phyloP scores from a whole-genome alignment of 1,140 invertebrate genomes.

The Drosophila gunungcola region DNA sequence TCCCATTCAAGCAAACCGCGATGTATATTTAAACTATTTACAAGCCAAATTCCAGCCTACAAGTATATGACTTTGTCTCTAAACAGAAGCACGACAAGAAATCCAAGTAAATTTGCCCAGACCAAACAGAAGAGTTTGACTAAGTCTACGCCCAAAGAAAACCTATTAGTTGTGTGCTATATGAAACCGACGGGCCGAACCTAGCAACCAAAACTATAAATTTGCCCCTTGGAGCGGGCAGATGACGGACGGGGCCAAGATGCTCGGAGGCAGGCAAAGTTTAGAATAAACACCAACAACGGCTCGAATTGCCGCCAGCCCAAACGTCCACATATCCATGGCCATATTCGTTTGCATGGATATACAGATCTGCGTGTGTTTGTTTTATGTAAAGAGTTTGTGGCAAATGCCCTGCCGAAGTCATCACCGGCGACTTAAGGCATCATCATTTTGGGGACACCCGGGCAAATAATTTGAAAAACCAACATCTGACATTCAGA shows the following conservation, averaged over 20 bases:
- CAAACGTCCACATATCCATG: conserved; percentile 27
- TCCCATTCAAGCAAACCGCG: conserved; percentile 26
- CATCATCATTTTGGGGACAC: conserved; percentile 69
- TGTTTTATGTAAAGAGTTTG: conserved; percentile 9
- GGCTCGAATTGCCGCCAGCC: conserved; percentile 41
- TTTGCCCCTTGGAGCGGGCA: conserved; percentile 25
- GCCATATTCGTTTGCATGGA: not conserved
- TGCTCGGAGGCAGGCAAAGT: conserved; percentile 52
- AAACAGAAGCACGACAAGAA: conserved; percentile 12
- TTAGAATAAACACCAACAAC: conserved; percentile 67
- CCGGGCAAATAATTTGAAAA: conserved; percentile 78
- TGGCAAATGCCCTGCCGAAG: conserved; percentile 52
- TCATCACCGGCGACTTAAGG: conserved; percentile 52
- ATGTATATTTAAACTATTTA: conserved; percentile 44
- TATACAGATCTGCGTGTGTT: conserved; percentile 5
- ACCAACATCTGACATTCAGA: conserved; percentile 70
- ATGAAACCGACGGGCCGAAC: conserved; percentile 54
- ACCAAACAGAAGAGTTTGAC: conserved; percentile 29
- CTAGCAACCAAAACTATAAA: conserved; percentile 59
- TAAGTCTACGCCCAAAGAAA: conserved; percentile 69
- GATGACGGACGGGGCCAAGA: conserved; percentile 29
- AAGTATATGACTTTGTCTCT: not conserved
- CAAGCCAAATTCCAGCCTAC: conserved; percentile 16
- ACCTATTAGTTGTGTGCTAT: conserved; percentile 74
- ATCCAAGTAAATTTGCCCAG: conserved; percentile 40